phyloP scores from a whole-genome alignment of 2,113 vertebrate species.

The Misgurnus mizolepis region DNA sequence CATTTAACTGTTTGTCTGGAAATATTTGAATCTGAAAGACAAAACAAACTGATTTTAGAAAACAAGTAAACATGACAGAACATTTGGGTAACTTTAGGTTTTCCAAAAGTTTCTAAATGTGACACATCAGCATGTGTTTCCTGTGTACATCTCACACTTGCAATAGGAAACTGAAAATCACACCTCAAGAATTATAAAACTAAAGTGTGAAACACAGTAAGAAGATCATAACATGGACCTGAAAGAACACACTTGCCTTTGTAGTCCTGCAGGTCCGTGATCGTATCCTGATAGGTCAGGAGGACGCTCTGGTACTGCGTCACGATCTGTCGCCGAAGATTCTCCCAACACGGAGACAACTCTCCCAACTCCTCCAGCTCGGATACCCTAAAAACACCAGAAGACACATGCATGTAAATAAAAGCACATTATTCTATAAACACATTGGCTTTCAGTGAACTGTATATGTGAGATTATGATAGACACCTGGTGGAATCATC shows the following conservation, averaged over 20 bases:
- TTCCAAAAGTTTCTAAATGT: no score
- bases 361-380: slow-evolving; percentile 95
- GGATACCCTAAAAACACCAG: slow-evolving; percentile 76
- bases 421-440: not conserved
- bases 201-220: not conserved
- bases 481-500: slow-evolving; percentile 88
- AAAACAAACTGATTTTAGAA: no score
- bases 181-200: not conserved
- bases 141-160: no score
- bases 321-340: slow-evolving; percentile 90
- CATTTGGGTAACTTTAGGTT: no score
- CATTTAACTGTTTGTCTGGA: no score
- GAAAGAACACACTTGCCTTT: slow-evolving; percentile 78
- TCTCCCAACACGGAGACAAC: slow-evolving; percentile 96
- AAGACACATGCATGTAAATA: slow-evolving; percentile 24
- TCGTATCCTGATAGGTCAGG: slow-evolving; percentile 90
- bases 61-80: no score
- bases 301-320: slow-evolving; percentile 94
- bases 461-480: slow-evolving; percentile 7
- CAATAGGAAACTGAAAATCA: no score
- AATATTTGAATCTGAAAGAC: no score
- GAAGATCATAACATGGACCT: not conserved
- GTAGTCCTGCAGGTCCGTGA: slow-evolving; percentile 88
- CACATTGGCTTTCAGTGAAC: not conserved
- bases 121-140: no score